Conservation (phyloP, 2,888 invertebrate species). For the Chironomus tentans region DNA sequence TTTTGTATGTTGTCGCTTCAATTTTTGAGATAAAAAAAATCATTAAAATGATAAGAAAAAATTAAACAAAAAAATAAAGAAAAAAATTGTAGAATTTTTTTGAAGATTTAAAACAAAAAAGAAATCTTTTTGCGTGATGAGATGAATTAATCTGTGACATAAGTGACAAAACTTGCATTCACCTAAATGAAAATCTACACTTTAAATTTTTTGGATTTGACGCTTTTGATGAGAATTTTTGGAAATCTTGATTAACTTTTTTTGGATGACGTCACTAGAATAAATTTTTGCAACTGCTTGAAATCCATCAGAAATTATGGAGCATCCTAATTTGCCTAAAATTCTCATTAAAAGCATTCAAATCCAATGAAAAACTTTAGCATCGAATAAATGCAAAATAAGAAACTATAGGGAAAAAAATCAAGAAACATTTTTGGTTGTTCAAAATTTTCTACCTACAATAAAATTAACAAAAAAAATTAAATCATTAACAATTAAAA, state of each 20-base stretch:
- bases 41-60: background rate
- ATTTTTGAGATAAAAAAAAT: slow-evolving; percentile 6
- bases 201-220: background rate
- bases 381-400: background rate
- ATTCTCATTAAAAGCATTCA: no score
- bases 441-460: background rate
- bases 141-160: background rate
- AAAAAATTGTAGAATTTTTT: background rate
- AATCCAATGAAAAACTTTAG: no score
- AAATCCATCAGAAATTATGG: no score
- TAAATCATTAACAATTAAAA: background rate
- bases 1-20: slow-evolving; percentile 23
- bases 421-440: background rate
- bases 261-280: no score
- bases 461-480: background rate
- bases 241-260: no score
- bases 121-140: background rate
- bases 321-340: no score
- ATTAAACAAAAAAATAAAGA: background rate
- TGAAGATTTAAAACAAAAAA: background rate
- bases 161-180: background rate
- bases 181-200: background rate
- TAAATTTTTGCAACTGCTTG: no score
- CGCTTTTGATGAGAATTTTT: no score
- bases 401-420: background rate